A percentile compares a stretch with the other conserved stretches of the same genome.
Conservation (phyloP, 2,113 vertebrate species). For the Psittacus erithacus region DNA sequence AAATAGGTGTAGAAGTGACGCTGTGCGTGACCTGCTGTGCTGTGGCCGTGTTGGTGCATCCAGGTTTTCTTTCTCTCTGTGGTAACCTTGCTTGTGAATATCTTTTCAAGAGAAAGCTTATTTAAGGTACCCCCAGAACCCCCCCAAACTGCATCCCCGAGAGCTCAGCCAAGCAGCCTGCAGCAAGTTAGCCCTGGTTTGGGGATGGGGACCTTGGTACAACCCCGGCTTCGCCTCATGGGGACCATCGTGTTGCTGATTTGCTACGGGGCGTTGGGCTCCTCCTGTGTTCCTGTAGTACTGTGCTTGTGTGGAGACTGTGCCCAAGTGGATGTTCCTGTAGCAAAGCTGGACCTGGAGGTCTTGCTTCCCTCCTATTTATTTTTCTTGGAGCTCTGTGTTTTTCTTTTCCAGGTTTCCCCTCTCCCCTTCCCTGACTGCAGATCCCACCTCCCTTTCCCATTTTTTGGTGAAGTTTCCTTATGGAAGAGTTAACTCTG, state of each 20-base stretch:
- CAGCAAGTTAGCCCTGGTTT: not conserved
- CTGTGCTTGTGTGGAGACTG: slow-evolving; percentile 61
- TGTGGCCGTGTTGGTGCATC: slow-evolving; percentile 38
- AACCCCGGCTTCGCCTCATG: not conserved
- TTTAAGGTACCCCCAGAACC: not conserved
- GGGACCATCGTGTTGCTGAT: not conserved
- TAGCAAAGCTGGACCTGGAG: not conserved
- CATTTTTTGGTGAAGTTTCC: slow-evolving; percentile 66
- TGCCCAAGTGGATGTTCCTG: slow-evolving; percentile 36
- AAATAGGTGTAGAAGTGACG: slow-evolving; percentile 59
- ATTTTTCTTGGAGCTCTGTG: slow-evolving; percentile 31
- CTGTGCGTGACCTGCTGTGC: slow-evolving; percentile 51
- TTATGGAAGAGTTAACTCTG: slow-evolving; percentile 57
- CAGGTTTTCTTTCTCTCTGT: not conserved
- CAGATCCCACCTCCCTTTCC: not conserved
- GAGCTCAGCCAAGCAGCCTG: not conserved
- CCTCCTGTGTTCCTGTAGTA: slow-evolving; percentile 6
- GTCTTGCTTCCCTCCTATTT: slow-evolving; percentile 24
- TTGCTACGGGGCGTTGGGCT: not conserved
- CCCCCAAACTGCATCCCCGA: not conserved
- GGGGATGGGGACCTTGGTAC: not conserved
- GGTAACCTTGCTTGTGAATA: slow-evolving; percentile 17
- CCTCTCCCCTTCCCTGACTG: not conserved
- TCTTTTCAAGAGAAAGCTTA: not conserved
- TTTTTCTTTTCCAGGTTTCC: not conserved